Percentiles rank a stretch among this genome's conserved stretches.
Evolutionary conservation across 1,140 invertebrate genomes (phyloP).

Genomic region (Drosophila sechellia): DNA sequence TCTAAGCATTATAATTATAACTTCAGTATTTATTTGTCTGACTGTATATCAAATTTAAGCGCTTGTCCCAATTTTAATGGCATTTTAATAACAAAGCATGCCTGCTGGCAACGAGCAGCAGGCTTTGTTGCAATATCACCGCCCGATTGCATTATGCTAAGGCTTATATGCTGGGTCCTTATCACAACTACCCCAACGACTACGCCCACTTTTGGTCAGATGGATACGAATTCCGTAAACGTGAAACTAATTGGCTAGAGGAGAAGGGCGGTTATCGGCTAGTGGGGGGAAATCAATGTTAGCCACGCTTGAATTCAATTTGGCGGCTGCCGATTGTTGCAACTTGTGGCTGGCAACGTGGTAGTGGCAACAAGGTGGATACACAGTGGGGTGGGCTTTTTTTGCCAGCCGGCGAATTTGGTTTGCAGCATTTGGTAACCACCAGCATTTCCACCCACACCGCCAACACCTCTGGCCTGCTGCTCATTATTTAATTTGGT

Average conservation of each 20-base stretch:
- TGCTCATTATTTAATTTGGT: constrained; percentile 57
- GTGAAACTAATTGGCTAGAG: constrained; percentile 67
- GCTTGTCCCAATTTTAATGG: constrained; percentile 74
- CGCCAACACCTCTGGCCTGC: constrained; percentile 34
- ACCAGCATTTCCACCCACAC: constrained; percentile 54
- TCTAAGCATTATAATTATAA: too few relatives aligned
- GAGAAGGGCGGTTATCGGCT: neutral
- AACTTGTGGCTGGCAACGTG: constrained; percentile 48
- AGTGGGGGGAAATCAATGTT: constrained; percentile 64
- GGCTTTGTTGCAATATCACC: constrained; percentile 62
- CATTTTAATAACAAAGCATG: constrained; percentile 71
- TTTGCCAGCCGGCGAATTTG: constrained; percentile 13
- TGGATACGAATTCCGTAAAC: constrained; percentile 56
- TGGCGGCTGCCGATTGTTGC: constrained; percentile 61
- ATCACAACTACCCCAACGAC: constrained; percentile 48
- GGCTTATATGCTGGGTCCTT: constrained; percentile 43
- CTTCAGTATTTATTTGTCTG: neutral
- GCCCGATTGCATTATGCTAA: constrained; percentile 68
- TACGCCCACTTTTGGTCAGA: constrained; percentile 58
- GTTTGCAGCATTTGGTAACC: constrained; percentile 49
- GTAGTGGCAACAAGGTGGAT: constrained; percentile 17
- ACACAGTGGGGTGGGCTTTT: constrained; percentile 18
- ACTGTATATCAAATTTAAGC: constrained; percentile 38
- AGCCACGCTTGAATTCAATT: constrained; percentile 76
- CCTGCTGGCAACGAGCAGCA: constrained; percentile 31